phyloP scores from a whole-genome alignment of 1,140 invertebrate genomes.

The Plodia interpunctella region DNA sequence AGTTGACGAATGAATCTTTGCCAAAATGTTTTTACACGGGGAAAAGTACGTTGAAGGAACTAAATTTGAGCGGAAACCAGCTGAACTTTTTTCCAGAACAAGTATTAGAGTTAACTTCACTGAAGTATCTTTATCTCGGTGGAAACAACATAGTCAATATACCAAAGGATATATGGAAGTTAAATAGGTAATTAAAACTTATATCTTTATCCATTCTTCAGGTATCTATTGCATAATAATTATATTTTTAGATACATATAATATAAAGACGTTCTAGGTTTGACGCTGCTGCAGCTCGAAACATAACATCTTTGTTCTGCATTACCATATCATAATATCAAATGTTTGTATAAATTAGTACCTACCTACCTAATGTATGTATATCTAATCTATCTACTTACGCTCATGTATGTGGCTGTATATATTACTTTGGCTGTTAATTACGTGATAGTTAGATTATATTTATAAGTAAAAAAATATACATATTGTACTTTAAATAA shows the following conservation, averaged over 20 bases:
- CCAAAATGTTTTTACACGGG: slow-evolving; percentile 88
- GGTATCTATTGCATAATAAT: neutral
- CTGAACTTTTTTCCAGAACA: slow-evolving; percentile 91
- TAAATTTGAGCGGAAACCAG: slow-evolving; percentile 95
- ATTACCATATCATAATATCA: slow-evolving; percentile 3
- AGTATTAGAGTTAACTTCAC: slow-evolving; percentile 85
- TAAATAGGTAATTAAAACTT: slow-evolving; percentile 81
- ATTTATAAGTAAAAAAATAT: too few species aligned
- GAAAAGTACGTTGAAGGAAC: slow-evolving; percentile 81
- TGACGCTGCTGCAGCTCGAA: too few species aligned
- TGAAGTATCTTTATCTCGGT: slow-evolving; percentile 93
- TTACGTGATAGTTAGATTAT: too few species aligned
- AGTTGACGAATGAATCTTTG: slow-evolving; percentile 86
- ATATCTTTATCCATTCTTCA: neutral
- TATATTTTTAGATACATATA: too few species aligned
- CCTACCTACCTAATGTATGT: neutral
- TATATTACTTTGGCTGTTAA: too few species aligned
- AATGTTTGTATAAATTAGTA: neutral
- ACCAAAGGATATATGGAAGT: slow-evolving; percentile 87
- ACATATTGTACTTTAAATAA: too few species aligned
- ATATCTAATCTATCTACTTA: too few species aligned
- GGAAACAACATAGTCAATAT: slow-evolving; percentile 90
- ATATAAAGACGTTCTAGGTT: too few species aligned
- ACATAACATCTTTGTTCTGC: slow-evolving; percentile 2
- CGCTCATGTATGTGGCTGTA: too few species aligned